Conservation (phyloP, 2,888 invertebrate genomes). For the Nemoura dubitans region DNA sequence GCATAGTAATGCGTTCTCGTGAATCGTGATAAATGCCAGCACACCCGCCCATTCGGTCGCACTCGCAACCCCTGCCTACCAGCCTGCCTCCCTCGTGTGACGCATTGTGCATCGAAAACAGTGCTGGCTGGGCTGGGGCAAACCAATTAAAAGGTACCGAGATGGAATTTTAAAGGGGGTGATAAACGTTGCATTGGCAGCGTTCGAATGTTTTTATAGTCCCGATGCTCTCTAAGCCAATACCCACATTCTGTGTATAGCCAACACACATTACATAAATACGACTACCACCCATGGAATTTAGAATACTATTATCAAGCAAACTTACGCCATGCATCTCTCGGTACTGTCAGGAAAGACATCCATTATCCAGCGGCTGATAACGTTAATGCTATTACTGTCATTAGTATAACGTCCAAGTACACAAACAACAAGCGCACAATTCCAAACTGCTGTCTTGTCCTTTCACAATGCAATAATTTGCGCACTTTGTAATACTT, state of each 20-base stretch:
- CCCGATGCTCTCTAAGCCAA: neutral
- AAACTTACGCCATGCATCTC: neutral
- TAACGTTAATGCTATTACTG: constrained; percentile 7
- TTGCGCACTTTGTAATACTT: constrained; percentile 7
- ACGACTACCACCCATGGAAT: neutral
- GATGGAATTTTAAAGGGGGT: neutral
- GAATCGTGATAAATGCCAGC: neutral
- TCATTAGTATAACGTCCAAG: constrained; percentile 12
- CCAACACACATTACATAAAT: neutral
- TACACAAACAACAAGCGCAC: neutral
- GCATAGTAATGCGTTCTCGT: neutral
- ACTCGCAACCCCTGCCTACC: neutral
- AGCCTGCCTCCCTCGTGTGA: neutral
- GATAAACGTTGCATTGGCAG: neutral
- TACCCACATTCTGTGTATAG: neutral
- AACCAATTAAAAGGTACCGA: neutral
- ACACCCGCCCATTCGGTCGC: neutral
- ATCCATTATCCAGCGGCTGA: neutral
- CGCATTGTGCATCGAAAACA: neutral
- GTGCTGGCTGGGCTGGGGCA: neutral
- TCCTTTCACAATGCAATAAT: neutral
- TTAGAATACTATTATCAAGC: neutral
- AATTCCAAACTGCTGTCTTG: neutral
- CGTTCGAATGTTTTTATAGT: too few relatives aligned
- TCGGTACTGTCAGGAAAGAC: neutral